A percentile compares a stretch with the other conserved stretches of the same genome.
phyloP scores from a whole-genome alignment of 2,113 vertebrate genomes.

The Brachypodius melanocephalos region DNA sequence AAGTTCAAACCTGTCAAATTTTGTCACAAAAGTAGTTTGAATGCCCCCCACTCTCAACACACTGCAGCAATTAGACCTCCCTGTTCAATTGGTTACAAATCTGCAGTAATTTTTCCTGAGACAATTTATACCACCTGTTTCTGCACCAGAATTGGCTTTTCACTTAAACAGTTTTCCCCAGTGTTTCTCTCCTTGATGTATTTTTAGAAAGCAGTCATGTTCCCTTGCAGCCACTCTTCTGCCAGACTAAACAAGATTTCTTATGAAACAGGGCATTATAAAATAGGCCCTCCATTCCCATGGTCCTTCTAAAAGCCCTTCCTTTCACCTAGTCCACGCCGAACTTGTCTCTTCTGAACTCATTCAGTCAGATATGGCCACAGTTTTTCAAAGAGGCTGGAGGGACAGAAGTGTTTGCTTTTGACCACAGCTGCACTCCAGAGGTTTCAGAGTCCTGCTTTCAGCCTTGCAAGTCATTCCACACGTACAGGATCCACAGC shows the following conservation, averaged over 20 bases:
- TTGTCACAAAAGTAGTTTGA: background rate
- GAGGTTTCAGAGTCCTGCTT: background rate
- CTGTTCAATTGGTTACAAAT: background rate
- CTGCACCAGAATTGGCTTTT: constrained; percentile 8
- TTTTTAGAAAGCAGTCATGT: constrained; percentile 37
- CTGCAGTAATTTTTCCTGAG: background rate
- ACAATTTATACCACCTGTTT: background rate
- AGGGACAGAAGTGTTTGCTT: background rate
- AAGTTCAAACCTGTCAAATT: background rate
- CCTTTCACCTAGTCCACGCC: background rate
- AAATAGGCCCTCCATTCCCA: background rate
- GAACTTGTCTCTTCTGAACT: background rate
- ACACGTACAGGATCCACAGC: background rate
- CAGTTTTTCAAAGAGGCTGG: background rate
- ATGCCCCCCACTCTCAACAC: background rate
- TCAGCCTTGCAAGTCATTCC: background rate
- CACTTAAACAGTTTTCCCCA: constrained; percentile 17
- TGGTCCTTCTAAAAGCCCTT: background rate
- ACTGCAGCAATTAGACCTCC: background rate
- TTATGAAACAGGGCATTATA: constrained; percentile 39
- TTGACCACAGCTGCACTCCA: background rate
- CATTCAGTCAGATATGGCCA: background rate
- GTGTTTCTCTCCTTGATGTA: background rate
- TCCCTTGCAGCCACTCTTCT: constrained; percentile 3
- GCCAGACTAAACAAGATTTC: constrained; percentile 22